Evolutionary conservation across 2,797 vertebrate genomes (phyloP).

Genomic region (Notamacropus eugenii): DNA sequence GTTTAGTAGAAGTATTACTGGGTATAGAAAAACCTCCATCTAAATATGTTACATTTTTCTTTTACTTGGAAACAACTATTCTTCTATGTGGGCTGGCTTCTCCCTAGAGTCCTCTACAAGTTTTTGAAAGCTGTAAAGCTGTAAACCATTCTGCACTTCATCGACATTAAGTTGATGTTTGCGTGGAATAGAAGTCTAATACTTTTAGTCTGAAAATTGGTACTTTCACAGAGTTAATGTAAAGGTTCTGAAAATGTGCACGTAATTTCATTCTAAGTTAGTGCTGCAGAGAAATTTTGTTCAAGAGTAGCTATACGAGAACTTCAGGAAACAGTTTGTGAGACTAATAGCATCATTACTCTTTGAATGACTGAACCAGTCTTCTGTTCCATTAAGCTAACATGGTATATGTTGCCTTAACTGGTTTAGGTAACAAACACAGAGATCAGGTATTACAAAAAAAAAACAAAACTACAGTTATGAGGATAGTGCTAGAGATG

Average conservation of each 20-base stretch:
- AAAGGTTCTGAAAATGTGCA: neutral
- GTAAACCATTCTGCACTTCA: neutral
- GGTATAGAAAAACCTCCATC: neutral
- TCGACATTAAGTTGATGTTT: neutral
- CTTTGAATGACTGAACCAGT: accelerated
- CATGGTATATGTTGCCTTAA: neutral
- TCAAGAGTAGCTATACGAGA: neutral
- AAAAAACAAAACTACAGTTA: neutral
- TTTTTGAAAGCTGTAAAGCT: conserved; percentile 22
- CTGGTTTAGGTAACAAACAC: neutral
- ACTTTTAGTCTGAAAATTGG: neutral
- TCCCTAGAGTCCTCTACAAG: neutral
- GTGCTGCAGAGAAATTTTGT: neutral
- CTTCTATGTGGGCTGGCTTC: neutral
- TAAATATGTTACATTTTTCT: neutral
- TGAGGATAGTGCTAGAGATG: neutral
- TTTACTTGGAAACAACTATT: conserved; percentile 5
- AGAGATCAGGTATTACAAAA: neutral
- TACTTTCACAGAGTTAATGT: neutral
- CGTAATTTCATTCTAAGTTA: neutral
- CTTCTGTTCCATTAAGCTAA: neutral
- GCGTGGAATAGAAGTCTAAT: neutral
- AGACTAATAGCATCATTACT: neutral
- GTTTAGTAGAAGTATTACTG: conserved; percentile 1
- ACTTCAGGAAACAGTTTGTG: neutral